Evolutionary conservation across 2,888 invertebrate species (phyloP), one percentile per base, ranked within the genome.

Genomic region (Pseudoips prasinana): DNA sequence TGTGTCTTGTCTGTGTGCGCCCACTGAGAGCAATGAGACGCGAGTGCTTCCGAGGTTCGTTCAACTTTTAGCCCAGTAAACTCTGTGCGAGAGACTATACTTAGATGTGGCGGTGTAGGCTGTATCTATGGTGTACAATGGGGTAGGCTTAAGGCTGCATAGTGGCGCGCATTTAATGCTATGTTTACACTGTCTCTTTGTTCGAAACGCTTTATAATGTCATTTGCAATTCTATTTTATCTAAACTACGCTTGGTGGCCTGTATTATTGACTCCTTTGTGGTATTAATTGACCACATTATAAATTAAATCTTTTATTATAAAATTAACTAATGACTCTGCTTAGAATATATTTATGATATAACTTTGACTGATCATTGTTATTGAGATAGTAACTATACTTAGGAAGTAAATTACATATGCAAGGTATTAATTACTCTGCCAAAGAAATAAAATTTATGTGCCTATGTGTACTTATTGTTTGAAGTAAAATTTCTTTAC

Each of bases 41-140:
- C 65, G 64, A 65, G 73, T 64, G 72, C 74, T 78, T 74, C 79
- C 77, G 75, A 74, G 78, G 87, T 84, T 83, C 86, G 67, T 88
- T 89, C 87, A 88, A 85, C 89, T 89, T 88, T 85, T 89, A 88
- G 86, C 89, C 89, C 78, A 89, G 87, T 89, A 87, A 89, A 89
- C 88, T 88, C 81, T 69, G 73, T 67, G 72, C 65, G 69, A 57
- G 51, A 68, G 68, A 61, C 68, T 76, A 72, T 77, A 57, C 38
- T 46, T 54, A 72, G 67, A 52, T 60, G 46, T 60, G 52, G 50
- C 33, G 48, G 41, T 62, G 47, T 55, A 28, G 54, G 45, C 48
- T 57, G 59, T 67, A 65, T 66, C 57, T 65, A 62, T 62, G 58
- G 55, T 58, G 48, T 49, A 53, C 51, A 63, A 63, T 59, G 55